Base-by-base conservation (phyloP, 1,140 invertebrate species). In the Formica selysi region DNA sequence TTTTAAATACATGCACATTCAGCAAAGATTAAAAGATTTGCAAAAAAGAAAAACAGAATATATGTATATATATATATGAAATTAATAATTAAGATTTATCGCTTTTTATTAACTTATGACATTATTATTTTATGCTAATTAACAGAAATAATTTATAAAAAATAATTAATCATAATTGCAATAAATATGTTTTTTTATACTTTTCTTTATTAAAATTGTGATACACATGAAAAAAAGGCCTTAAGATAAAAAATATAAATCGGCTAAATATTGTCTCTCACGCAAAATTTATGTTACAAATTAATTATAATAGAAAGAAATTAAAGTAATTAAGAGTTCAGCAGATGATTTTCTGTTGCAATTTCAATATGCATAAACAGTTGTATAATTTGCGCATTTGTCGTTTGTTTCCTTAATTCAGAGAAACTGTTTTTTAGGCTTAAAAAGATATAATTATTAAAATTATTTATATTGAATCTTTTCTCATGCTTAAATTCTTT, bases 121-220 rank as follows among this genome's bases (percentile, higher is more conserved):
- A 29, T 59, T 38, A 10, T 59, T 22, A 4, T 41, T 59, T 76
- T 59, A 41, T 26, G 22, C 22, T 41, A n/a, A 36, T 16, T 59
- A 16, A 41, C 41, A n/a, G 7, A 38, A 44, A 3, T 48, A 29
- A 29, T 29, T 29, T 29, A 32, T 32, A 32, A 32, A 32, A 32
- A 32, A 3, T 32, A 32, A 61, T 76, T 41, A 38, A 1, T 48
- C 3, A 10, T 16, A 76, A 59, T 62, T 13, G 8, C 26, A 62
- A 3, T 59, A n/a, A 59, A 51, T 51, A 16, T 59, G 3, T 54
- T 22, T 59, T 59, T 74, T 26, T 59, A 26, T 6, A 38, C 32
- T 13, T 3, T 6, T 13, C 36, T 74, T 57, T 38, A 74, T 57
- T 74, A 74, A 74, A 74, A 74, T 22, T 38, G 22, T 74, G 22